Evolutionary conservation across 2,113 vertebrate species (phyloP).

Genomic region (Rhagologus leucostigma): DNA sequence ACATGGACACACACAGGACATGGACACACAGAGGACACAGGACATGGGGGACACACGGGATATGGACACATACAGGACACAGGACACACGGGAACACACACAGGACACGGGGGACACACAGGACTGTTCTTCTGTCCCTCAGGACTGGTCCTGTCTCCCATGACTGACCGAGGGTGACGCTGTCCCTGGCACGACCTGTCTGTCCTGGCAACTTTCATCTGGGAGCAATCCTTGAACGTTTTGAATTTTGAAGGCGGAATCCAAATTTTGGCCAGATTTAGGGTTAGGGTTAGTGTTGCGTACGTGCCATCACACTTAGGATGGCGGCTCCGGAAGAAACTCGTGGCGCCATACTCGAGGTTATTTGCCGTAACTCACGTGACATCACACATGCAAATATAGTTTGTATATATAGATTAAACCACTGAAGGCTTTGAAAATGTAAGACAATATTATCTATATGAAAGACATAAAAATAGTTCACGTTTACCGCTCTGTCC

Average conservation of each 20-base stretch:
- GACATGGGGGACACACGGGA: too few species aligned
- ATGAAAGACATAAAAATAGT: not conserved
- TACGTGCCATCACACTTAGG: not conserved
- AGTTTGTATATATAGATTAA: not conserved
- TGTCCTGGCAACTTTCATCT: not conserved
- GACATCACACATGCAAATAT: not conserved
- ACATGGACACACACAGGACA: too few species aligned
- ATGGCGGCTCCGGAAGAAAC: not conserved
- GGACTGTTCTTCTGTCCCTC: not conserved
- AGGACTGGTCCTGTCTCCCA: not conserved
- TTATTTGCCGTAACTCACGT: not conserved
- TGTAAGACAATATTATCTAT: not conserved
- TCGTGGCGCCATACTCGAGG: too few species aligned
- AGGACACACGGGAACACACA: too few species aligned
- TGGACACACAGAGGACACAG: too few species aligned
- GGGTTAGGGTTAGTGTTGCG: not conserved
- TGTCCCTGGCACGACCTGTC: not conserved
- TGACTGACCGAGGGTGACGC: too few species aligned
- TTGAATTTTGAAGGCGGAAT: not conserved
- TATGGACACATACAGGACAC: too few species aligned
- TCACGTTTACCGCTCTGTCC: not conserved
- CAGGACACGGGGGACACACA: too few species aligned
- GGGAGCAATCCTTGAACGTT: not conserved
- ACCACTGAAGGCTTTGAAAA: not conserved
- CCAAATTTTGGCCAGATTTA: not conserved